These are phyloP conservation scores for Pseudococcus viburni DNA, from an alignment of 2,888 invertebrate genomes.

Conservation along the genomic window DNA sequence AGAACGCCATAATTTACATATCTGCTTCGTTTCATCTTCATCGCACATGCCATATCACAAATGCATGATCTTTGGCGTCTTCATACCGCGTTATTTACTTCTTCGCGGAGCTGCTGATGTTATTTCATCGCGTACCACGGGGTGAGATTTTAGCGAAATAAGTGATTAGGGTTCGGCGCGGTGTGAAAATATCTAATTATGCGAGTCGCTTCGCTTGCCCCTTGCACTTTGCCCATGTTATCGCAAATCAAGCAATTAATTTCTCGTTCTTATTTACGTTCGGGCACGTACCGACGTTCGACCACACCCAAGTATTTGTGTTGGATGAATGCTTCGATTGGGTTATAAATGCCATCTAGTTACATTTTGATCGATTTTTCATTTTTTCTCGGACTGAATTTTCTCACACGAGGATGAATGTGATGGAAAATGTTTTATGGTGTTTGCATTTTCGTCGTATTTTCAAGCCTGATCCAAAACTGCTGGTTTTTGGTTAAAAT, in stretches of 20 bases:
- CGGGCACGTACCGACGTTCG: conserved; percentile 7
- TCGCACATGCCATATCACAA: background rate
- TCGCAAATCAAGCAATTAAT: conserved; percentile 14
- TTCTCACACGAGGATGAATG: background rate
- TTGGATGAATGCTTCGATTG: background rate
- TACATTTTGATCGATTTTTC: conserved; percentile 3
- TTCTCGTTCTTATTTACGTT: conserved; percentile 14
- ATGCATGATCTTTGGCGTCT: background rate
- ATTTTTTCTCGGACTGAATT: background rate
- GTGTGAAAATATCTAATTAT: conserved; percentile 14
- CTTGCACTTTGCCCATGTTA: background rate
- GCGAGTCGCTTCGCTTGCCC: background rate
- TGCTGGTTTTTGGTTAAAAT: too few species aligned
- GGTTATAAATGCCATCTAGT: background rate
- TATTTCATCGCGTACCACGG: background rate
- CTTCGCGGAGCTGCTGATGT: background rate
- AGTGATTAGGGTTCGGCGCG: background rate
- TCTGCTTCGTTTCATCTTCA: conserved; percentile 3
- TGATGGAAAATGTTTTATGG: too few species aligned
- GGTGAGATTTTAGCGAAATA: conserved; percentile 2
- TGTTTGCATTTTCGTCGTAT: too few species aligned
- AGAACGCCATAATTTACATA: conserved; percentile 7
- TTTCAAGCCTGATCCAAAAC: too few species aligned
- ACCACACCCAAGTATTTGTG: background rate
- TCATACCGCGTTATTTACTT: background rate